Evolutionary conservation across 2,797 vertebrate genomes (phyloP), one percentile per base, ranked within the genome.

Genomic region (Acestrorhynchus altus): DNA sequence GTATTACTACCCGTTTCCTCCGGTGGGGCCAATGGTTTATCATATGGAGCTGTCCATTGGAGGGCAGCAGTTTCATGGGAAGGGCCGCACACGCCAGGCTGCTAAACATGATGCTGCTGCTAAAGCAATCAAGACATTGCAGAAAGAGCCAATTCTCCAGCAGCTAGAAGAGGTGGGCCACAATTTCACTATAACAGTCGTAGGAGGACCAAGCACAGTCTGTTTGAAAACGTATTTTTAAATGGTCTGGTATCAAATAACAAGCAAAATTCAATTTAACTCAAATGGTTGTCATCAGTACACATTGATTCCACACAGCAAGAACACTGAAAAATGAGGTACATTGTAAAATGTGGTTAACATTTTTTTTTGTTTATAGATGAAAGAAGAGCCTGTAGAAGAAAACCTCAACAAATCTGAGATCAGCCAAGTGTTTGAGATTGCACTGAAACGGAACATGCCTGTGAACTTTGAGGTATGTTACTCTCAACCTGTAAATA

Each of bases 341-440:
- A 52, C 56, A 42, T 16, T 16, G 10, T 35, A 12, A 15, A 49
- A 28, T 70, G 10, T 16, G 16, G 39, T 56, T 56, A 13, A 57
- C 18, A 8, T 44, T 10, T 31, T 54, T 1, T n/a, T 72, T 39
- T 86, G 18, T 75, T 67, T 87, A 79, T 91, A 99, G 98, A 93
- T 96, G 85, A 96, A 96, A 71, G 96, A 96, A 83, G 95, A 97
- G 86, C 91, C 92, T 3, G 93, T 91, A 87, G 94, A 99, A 90
- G 97, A 99, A 90, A 99, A 99, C 92, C 95, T 98, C 80, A 99
- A 98, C 93, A 99, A 99, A 92, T 99, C 97, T 74, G 98, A 99
- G 96, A 98, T 99, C 90, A 99, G 98, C 90, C 98, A 99, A 95
- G 98, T 99, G 87, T 99, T 99, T 94, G 98, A 99, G 94, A 97